Conservation (phyloP, 2,113 vertebrate genomes). For the Forbesichthys papilliferus region DNA sequence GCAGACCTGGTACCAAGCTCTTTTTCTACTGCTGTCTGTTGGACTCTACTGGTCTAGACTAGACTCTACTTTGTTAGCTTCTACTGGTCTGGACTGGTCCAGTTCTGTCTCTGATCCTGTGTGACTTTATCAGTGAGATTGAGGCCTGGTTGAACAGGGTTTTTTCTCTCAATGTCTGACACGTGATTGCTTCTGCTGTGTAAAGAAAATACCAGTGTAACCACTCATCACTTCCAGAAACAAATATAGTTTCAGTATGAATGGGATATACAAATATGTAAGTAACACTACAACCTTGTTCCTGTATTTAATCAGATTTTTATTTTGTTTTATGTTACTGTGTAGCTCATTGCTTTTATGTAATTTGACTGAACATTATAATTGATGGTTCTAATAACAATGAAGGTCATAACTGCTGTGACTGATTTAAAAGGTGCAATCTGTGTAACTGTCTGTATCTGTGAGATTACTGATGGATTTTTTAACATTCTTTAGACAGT, state of each 20-base stretch:
- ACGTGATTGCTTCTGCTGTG: not conserved
- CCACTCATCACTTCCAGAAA: too few species aligned
- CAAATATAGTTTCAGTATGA: too few species aligned
- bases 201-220: slow-evolving; percentile 11
- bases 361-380: not conserved
- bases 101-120: not conserved
- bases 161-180: not conserved
- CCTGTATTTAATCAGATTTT: slow-evolving; percentile 8
- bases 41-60: not conserved
- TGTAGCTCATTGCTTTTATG: not conserved
- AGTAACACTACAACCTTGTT: slow-evolving; percentile 53
- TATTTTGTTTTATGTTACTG: slow-evolving; percentile 22
- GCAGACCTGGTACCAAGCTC: slow-evolving; percentile 2
- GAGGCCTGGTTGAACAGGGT: not conserved
- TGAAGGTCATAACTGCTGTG: not conserved
- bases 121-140: slow-evolving; percentile 7
- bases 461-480: not conserved
- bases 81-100: not conserved
- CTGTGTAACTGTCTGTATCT: not conserved
- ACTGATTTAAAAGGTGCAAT: not conserved
- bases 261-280: too few species aligned
- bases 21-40: not conserved
- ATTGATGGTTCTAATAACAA: not conserved
- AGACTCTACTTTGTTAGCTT: not conserved
- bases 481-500: not conserved